These are phyloP conservation scores for Rhopalosiphum nymphaeae DNA, from an alignment of 2,888 invertebrate species.

Conservation along the genomic window DNA sequence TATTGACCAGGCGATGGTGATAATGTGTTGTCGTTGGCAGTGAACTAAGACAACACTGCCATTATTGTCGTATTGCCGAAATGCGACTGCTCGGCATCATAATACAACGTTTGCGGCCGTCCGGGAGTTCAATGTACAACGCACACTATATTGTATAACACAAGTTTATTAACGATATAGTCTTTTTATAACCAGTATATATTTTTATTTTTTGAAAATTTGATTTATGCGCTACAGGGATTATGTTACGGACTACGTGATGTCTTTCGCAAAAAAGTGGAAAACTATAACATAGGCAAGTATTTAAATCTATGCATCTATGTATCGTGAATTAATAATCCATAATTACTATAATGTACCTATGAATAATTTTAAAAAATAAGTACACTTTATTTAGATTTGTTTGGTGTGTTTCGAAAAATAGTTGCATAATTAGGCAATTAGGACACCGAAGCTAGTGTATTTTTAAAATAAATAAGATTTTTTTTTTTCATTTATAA, in stretches of 20 bases:
- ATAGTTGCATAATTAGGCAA: too few species aligned
- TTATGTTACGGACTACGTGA: neutral
- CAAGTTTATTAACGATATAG: neutral
- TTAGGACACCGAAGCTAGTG: neutral
- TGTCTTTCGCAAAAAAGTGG: neutral
- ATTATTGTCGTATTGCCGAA: conserved; percentile 36
- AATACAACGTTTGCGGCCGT: neutral
- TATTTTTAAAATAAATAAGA: neutral
- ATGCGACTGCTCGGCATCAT: neutral
- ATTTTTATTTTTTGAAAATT: neutral
- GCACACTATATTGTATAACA: neutral
- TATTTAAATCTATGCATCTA: neutral
- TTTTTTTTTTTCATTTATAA: neutral
- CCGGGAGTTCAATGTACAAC: neutral
- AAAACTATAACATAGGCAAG: neutral
- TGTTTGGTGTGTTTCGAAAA: too few species aligned
- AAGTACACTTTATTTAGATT: neutral
- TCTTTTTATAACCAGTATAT: neutral
- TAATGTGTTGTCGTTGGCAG: neutral
- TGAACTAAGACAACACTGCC: conserved; percentile 42
- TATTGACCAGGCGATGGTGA: neutral
- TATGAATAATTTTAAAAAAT: neutral
- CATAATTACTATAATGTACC: too few species aligned
- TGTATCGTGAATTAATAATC: neutral
- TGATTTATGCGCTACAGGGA: neutral